Evolutionary conservation across 2,797 vertebrate genomes (phyloP).

Genomic region (Gambusia yucatana): DNA sequence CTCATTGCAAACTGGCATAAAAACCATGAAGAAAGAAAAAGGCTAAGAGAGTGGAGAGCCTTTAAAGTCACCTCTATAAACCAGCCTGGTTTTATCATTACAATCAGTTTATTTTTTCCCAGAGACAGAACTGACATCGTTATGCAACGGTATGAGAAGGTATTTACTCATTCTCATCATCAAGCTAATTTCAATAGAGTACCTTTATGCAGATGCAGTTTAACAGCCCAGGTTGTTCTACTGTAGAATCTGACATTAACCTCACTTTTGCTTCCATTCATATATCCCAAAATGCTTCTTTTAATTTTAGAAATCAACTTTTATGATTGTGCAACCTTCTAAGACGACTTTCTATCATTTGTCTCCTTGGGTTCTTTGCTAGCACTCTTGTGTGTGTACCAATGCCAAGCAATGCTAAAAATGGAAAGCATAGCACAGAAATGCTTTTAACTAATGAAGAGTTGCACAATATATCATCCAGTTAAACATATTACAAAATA

Average conservation of each 20-base stretch:
- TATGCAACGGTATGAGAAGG: neutral
- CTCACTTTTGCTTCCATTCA: neutral
- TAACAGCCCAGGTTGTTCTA: neutral
- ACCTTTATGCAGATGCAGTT: neutral
- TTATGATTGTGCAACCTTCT: neutral
- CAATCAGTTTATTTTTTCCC: neutral
- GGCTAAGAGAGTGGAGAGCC: neutral
- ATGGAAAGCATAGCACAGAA: neutral
- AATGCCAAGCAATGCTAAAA: neutral
- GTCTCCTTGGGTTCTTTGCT: neutral
- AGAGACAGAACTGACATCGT: neutral
- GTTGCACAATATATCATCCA: neutral
- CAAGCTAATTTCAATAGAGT: neutral
- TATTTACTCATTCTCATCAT: neutral
- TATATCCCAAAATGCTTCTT: neutral
- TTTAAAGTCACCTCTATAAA: neutral
- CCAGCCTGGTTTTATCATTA: neutral
- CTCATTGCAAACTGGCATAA: neutral
- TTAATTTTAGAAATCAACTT: neutral
- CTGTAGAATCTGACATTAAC: neutral
- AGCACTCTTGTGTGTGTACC: neutral
- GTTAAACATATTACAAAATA: neutral
- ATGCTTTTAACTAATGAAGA: neutral
- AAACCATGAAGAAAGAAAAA: neutral
- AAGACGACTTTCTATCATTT: neutral